Base-by-base conservation (phyloP, 2,888 invertebrate genomes). In the Perdita meconis region DNA sequence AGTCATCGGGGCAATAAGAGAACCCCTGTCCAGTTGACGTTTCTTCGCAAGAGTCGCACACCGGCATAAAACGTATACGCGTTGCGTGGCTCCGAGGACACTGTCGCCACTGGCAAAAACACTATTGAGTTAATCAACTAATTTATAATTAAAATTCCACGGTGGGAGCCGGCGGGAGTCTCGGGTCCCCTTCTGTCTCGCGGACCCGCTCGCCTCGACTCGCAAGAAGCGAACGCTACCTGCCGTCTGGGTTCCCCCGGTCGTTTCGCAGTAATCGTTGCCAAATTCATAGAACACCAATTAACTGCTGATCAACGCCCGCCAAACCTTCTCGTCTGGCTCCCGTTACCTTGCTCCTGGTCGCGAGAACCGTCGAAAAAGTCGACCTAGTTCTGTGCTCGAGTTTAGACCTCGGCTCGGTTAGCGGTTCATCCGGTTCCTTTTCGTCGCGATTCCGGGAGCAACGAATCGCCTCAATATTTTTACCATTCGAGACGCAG, bases 141-240 rank as follows among this genome's bases (percentile, higher is more conserved):
- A 92, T 92, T 92, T 92, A 92, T 92, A 92, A 92, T 92, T 92
- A 92, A 92, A 92, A 92, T 92, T 92, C 92, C 90, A 89, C 83
- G 88, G 86, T 87, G 87, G 81, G 84, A 82, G 83, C 83, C 81
- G 82, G 71, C 79, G 64, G 78, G 81, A 68, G 73, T 59, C 71
- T 68, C 77, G 74, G 78, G 59, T 66, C 63, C 78, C 80, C 77
- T 79, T 57, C 79, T 67, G 79, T 78, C 78, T 70, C 69, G 68
- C 78, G 67, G 77, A 67, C n/a, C 63, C 34, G 16, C 60, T 60
- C 51, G 59, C 24, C 59, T 57, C 65, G 47, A 40, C 44, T 42
- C 55, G 70, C 87, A 88, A 89, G 88, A 89, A 90, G 81, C 83
- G 71, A 76, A 67, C 34, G 83, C 71, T 75, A 24, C 75, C 83